Conservation (phyloP, 2,113 vertebrate genomes). For the Calypte anna region DNA sequence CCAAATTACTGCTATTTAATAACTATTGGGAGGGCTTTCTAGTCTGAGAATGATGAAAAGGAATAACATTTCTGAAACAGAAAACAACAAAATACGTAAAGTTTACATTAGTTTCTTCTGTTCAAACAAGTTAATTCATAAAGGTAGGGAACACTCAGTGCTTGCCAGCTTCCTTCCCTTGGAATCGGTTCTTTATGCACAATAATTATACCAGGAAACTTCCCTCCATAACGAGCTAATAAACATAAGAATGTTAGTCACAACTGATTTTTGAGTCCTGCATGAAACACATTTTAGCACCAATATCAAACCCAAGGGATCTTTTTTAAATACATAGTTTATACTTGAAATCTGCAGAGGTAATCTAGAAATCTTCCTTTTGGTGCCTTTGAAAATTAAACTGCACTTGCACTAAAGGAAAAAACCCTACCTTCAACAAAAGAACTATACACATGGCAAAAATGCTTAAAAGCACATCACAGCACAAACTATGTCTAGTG, state of each 20-base stretch:
- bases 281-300: not conserved
- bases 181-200: not conserved
- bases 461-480: not conserved
- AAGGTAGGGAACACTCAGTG: constrained; percentile 22
- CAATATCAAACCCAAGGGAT: not conserved
- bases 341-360: not conserved
- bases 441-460: not conserved
- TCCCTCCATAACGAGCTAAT: not conserved
- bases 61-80: not conserved
- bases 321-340: not conserved
- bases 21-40: not conserved
- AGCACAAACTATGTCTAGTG: not conserved
- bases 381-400: constrained; percentile 5
- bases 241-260: not conserved
- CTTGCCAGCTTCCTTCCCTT: constrained; percentile 8
- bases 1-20: not conserved
- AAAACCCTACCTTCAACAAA: not conserved
- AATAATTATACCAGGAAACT: not conserved
- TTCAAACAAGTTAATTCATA: constrained; percentile 48
- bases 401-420: not conserved
- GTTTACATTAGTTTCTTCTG: constrained; percentile 7
- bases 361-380: not conserved
- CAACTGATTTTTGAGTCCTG: not conserved
- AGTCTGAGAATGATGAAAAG: not conserved
- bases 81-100: constrained; percentile 4